Evolutionary conservation across 2,797 vertebrate species (phyloP), one percentile per base, ranked within the genome.

Genomic region (Labroides dimidiatus): DNA sequence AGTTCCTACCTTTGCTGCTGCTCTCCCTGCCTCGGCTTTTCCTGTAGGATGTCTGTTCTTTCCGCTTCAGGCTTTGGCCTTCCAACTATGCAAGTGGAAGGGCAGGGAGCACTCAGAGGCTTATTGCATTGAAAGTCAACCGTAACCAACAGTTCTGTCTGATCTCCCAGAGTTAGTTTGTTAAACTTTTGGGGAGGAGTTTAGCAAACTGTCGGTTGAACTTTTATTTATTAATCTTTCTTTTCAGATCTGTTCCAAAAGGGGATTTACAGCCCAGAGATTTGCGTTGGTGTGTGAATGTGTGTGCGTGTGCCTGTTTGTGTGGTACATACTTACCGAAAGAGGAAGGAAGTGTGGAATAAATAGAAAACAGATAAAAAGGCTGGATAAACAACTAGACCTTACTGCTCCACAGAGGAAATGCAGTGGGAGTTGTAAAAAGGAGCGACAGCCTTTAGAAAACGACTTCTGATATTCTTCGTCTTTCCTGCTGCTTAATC

Each of bases 401-500:
- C 43, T 71, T 45, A 81, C 47, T 48, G 44, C 27, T 77, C 64
- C 52, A 9, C 0, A 0, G 70, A 36, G 78, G 78, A 85, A 84
- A 67, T 62, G 66, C 59, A 33, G 57, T 15, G 42, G 47, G 43
- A 75, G 62, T 52, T 76, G 62, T 56, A 45, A 75, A 62, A 21
- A 78, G 55, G n/a, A 78, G 43, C 51, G 19, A 33, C 42, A 41
- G 61, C 33, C 57, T 84, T 70, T 63, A 50, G 51, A 83, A 69
- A 84, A 77, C 33, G 13, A 58, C 59, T 77, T 79, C 63, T 78
- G 36, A 67, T 52, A 56, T 37, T 73, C 76, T 83, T 62, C 24
- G 68, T 82, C 67, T 79, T 80, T 77, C 79, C 76, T 30, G 78
- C 86, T 85, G 88, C 63, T 77, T 76, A 84, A 81, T 87, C 80